A percentile compares a stretch with the other conserved stretches of the same genome.
These are phyloP conservation scores for Augiades crinisus DNA, from an alignment of 2,888 invertebrate species.

Conservation along the genomic window DNA sequence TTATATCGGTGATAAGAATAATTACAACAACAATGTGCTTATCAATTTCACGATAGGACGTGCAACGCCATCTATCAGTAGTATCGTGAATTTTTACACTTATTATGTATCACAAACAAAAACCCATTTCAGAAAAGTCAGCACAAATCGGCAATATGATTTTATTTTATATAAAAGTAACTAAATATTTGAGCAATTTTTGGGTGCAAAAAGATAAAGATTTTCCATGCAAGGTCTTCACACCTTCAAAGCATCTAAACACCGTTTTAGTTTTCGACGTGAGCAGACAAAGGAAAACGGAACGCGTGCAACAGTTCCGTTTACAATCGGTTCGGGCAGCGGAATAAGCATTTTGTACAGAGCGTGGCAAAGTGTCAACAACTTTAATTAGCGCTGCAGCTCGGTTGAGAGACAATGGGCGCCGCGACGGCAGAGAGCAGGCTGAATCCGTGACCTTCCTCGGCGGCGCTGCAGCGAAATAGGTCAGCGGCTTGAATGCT, in stretches of 20 bases:
- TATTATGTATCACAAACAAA: too few species aligned
- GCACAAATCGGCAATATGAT: too few species aligned
- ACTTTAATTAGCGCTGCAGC: slow-evolving; percentile 78
- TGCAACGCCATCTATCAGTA: slow-evolving; percentile 51
- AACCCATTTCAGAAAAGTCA: too few species aligned
- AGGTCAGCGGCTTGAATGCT: slow-evolving; percentile 81
- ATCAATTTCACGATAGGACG: slow-evolving; percentile 1
- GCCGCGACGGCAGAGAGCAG: slow-evolving; percentile 70
- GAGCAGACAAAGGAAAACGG: slow-evolving; percentile 23
- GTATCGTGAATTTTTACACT: slow-evolving; percentile 33
- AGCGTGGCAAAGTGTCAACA: slow-evolving; percentile 69
- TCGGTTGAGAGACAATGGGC: slow-evolving; percentile 74
- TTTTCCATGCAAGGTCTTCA: too few species aligned
- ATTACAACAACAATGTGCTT: slow-evolving; percentile 10
- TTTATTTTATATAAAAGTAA: too few species aligned
- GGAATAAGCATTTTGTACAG: slow-evolving; percentile 33
- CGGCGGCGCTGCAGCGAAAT: slow-evolving; percentile 76
- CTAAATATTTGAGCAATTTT: too few species aligned
- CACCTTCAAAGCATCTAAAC: too few species aligned
- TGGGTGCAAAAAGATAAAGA: too few species aligned
- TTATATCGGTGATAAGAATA: neutral
- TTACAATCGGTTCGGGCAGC: slow-evolving; percentile 40
- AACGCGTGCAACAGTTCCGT: slow-evolving; percentile 23
- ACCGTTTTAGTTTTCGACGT: too few species aligned
- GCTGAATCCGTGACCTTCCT: slow-evolving; percentile 80